phyloP scores from a whole-genome alignment of 2,797 vertebrate genomes.

The Gymnothorax javanicus region DNA sequence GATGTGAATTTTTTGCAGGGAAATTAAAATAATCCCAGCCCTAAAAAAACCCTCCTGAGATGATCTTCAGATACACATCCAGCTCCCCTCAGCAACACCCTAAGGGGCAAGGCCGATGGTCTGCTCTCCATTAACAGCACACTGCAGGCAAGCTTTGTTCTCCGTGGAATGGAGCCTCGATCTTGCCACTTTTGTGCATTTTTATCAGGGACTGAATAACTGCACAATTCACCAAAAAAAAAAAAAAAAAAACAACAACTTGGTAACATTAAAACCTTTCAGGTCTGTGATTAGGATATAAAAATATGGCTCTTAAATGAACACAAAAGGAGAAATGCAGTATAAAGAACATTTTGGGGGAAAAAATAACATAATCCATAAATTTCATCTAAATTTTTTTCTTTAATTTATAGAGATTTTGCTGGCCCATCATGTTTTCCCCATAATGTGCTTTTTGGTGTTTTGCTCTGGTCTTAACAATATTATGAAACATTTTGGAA shows the following conservation, averaged over 20 bases:
- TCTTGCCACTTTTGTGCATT: background rate
- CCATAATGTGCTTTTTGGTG: conserved; percentile 55
- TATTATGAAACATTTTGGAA: conserved; percentile 56
- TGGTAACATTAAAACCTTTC: background rate
- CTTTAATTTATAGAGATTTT: conserved; percentile 34
- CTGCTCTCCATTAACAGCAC: background rate
- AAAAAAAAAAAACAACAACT: background rate
- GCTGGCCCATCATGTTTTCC: conserved; percentile 45
- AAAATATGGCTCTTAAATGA: no score
- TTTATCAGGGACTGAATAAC: background rate
- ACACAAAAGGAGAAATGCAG: background rate
- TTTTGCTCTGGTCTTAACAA: conserved; percentile 55
- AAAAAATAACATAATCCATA: no score
- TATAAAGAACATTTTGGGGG: background rate
- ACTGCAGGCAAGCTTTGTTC: background rate
- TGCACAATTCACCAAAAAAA: background rate
- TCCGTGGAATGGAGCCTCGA: no score
- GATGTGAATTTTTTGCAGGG: background rate
- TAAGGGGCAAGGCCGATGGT: no score
- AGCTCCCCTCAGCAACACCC: no score
- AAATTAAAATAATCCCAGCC: no score
- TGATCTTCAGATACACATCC: no score
- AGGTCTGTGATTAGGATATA: no score
- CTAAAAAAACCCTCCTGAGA: no score
- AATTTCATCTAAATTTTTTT: background rate